Conservation (phyloP, 2,888 invertebrate species). For the Hemistola chrysoprasaria region DNA sequence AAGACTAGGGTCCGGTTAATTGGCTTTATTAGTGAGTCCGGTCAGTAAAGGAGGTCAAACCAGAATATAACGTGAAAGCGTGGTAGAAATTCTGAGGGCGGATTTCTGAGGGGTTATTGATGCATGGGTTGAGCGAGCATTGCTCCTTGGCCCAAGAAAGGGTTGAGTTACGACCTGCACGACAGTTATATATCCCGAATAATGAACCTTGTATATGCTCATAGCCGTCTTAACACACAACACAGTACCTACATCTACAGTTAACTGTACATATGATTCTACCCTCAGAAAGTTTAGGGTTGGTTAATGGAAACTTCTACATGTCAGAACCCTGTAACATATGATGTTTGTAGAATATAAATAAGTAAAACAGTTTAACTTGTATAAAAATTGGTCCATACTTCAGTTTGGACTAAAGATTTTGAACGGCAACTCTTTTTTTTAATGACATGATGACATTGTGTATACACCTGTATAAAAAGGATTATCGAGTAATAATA, state of each 20-base stretch:
- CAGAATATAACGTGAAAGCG: conserved; percentile 25
- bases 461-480: too few species aligned
- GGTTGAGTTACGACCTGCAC: conserved; percentile 24
- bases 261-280: conserved; percentile 8
- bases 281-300: conserved; percentile 19
- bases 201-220: conserved; percentile 20
- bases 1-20: conserved; percentile 10
- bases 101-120: conserved; percentile 20
- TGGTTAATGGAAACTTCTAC: conserved; percentile 16
- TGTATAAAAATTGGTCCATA: too few species aligned
- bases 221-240: conserved; percentile 17
- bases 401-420: too few species aligned
- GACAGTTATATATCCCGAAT: conserved; percentile 25
- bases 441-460: too few species aligned
- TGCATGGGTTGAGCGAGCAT: conserved; percentile 28
- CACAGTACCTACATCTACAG: not conserved
- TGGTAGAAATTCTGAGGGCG: conserved; percentile 24
- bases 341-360: not conserved
- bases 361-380: too few species aligned
- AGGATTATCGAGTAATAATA: too few species aligned
- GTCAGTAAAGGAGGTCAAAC: conserved; percentile 24
- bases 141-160: conserved; percentile 16
- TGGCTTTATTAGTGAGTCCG: conserved; percentile 19
- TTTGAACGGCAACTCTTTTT: too few species aligned
- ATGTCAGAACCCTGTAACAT: conserved; percentile 6